phyloP scores from a whole-genome alignment of 2,888 invertebrate genomes.

The Notodonta ziczac region DNA sequence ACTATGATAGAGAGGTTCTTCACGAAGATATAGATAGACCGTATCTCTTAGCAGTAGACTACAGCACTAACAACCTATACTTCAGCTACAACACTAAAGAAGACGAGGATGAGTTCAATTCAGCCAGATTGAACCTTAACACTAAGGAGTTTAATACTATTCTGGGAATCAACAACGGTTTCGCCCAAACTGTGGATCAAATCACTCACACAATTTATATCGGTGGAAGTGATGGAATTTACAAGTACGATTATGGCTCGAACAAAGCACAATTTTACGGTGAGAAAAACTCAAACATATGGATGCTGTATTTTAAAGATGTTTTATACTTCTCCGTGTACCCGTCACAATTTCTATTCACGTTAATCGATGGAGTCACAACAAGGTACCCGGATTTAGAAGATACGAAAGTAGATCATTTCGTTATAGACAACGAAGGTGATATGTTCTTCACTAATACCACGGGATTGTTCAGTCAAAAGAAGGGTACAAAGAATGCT shows the following conservation, averaged over 20 bases:
- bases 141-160: slow-evolving; percentile 59
- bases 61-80: slow-evolving; percentile 59
- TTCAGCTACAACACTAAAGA: slow-evolving; percentile 61
- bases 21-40: slow-evolving; percentile 59
- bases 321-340: slow-evolving; percentile 60
- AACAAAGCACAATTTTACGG: slow-evolving; percentile 55
- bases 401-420: slow-evolving; percentile 67
- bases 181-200: slow-evolving; percentile 65
- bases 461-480: slow-evolving; percentile 63
- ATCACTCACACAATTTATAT: slow-evolving; percentile 60
- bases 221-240: slow-evolving; percentile 66
- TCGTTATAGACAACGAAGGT: slow-evolving; percentile 62
- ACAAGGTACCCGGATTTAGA: slow-evolving; percentile 61
- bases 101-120: slow-evolving; percentile 53
- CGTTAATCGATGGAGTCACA: slow-evolving; percentile 48
- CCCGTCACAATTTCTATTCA: slow-evolving; percentile 63
- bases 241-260: slow-evolving; percentile 57
- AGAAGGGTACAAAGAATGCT: slow-evolving; percentile 58
- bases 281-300: slow-evolving; percentile 54
- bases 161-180: slow-evolving; percentile 57
- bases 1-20: slow-evolving; percentile 56
- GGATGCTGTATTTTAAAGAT: slow-evolving; percentile 67
- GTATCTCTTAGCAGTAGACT: slow-evolving; percentile 60
- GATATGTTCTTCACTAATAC: slow-evolving; percentile 61
- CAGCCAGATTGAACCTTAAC: slow-evolving; percentile 59